Evolutionary conservation across 1,140 invertebrate genomes (phyloP).

Genomic region (Ceratosolen solmsi): DNA sequence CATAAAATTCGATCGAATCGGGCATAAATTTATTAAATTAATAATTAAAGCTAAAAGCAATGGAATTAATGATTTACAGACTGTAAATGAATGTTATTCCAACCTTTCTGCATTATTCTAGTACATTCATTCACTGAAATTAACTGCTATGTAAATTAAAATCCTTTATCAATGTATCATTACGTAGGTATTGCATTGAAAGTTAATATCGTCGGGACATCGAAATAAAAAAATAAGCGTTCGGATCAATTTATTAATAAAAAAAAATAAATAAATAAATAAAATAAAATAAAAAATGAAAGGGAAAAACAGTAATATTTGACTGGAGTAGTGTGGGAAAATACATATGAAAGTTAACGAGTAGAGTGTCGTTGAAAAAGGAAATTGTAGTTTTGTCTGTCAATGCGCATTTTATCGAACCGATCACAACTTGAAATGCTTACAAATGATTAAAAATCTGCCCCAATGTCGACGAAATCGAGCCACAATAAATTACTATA

Average conservation of each 20-base stretch:
- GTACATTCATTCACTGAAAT: background rate
- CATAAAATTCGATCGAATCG: too few species aligned
- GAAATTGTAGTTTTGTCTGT: too few species aligned
- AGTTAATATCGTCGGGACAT: background rate
- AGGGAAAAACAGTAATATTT: too few species aligned
- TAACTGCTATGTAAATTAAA: background rate
- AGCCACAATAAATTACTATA: background rate
- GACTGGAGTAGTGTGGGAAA: too few species aligned
- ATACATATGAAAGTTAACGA: too few species aligned
- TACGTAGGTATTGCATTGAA: background rate
- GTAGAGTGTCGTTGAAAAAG: too few species aligned
- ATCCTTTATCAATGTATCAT: background rate
- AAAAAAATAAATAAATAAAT: background rate
- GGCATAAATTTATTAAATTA: background rate
- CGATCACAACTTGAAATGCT: background rate
- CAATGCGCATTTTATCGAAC: background rate
- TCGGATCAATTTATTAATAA: background rate
- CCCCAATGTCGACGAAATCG: background rate
- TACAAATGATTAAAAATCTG: background rate
- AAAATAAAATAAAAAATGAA: background rate
- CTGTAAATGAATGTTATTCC: background rate
- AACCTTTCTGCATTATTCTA: background rate
- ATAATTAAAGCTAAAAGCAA: background rate
- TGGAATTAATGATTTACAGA: too few species aligned
- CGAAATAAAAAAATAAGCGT: background rate